Evolutionary conservation across 2,113 vertebrate species (phyloP), one percentile per base, ranked within the genome.

Genomic region (Pedetes capensis): DNA sequence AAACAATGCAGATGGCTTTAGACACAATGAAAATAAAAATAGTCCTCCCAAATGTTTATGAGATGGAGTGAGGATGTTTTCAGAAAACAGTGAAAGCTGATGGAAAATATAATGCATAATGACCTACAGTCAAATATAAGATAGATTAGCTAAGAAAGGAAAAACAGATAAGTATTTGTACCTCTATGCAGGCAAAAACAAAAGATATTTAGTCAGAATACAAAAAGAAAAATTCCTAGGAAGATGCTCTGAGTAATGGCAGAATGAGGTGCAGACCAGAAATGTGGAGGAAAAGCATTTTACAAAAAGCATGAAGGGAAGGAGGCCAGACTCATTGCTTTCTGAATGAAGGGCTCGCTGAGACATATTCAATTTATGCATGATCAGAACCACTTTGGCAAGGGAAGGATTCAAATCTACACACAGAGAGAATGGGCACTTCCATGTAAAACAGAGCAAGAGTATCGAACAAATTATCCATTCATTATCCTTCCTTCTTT

Each of bases 231-330:
- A 82, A 3, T 57, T 75, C 27, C 66, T 34, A 20, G 61, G 47
- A n/a, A 57, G 53, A 91, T 68, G 13, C 34, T 74, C 20, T 34
- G 4, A 79, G 1, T 11, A 23, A 5, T 1, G 11, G 8, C 14
- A 66, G 27, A 29, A 39, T 13, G 7, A 47, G 2, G 51, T 91
- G 1, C 0, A 44, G 14, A 12, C 3, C n/a, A 94, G 20, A 61
- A 39, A 20, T 44, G 27, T 72, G 34, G 12, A 91, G 8, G 57
- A 0, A 2, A 57, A 17, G 2, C 1, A 7, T 42, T 85, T 75
- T 39, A 68, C 17, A 23, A 47, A 78, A 32, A 9, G 14, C 20
- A 68, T 29, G 27, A 64, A 55, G 20, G 20, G 22, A 39, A 69
- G 8, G 37, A 49, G 32, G 2, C 42, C 53, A 5, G 42, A 27